These are phyloP conservation scores for Orientallactaga bullata DNA, from an alignment of 2,113 vertebrate species.

Conservation along the genomic window DNA sequence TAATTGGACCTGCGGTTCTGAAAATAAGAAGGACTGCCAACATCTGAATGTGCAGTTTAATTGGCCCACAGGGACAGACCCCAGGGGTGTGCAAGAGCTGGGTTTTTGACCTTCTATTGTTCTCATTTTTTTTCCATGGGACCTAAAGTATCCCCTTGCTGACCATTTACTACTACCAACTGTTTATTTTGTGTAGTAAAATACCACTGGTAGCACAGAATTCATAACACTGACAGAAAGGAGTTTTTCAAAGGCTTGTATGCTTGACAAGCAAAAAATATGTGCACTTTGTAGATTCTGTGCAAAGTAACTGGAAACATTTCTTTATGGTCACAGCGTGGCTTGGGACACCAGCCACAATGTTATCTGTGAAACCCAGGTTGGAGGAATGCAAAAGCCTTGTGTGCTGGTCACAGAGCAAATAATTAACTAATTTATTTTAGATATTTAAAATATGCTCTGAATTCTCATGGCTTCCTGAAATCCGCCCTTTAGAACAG, in stretches of 20 bases:
- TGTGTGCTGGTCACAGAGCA: conserved; percentile 27
- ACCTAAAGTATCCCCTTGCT: conserved; percentile 33
- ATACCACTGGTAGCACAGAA: conserved; percentile 46
- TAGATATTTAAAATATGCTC: conserved; percentile 56
- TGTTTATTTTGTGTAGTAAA: conserved; percentile 63
- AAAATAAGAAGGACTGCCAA: conserved; percentile 70
- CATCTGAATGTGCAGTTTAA: conserved; percentile 70
- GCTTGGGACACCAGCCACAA: conserved; percentile 60
- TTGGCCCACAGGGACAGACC: conserved; percentile 64
- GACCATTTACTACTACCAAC: conserved; percentile 52
- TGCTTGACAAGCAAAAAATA: conserved; percentile 70
- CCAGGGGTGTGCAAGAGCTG: conserved; percentile 37
- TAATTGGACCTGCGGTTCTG: conserved; percentile 70
- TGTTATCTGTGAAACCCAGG: conserved; percentile 78
- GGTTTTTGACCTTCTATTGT: conserved; percentile 66
- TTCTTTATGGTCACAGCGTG: conserved; percentile 49
- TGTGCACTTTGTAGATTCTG: conserved; percentile 66
- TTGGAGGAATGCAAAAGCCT: conserved; percentile 57
- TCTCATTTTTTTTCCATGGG: conserved; percentile 58
- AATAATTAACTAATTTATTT: conserved; percentile 72
- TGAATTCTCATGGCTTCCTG: conserved; percentile 40
- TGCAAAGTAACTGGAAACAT: conserved; percentile 51
- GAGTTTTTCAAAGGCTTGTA: conserved; percentile 55
- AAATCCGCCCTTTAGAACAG: conserved; percentile 26
- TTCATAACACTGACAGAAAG: conserved; percentile 46